These are phyloP conservation scores for Peromyscus leucopus DNA, from an alignment of 2,113 vertebrate species.

Conservation along the genomic window DNA sequence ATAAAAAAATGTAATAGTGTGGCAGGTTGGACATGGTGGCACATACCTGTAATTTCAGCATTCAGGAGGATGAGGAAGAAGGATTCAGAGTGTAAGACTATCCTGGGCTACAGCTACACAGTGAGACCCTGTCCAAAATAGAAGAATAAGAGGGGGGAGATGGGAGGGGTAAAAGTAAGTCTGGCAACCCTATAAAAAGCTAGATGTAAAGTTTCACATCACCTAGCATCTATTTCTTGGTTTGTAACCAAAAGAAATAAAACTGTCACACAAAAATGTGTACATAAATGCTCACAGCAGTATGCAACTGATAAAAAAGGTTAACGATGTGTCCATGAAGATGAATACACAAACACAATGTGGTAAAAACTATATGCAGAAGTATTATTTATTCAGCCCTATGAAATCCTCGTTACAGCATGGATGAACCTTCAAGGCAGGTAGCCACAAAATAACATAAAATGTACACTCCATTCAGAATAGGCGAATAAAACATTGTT, in stretches of 20 bases:
- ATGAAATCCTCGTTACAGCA: not conserved
- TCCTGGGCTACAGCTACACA: not conserved
- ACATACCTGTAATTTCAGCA: not conserved
- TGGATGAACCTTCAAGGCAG: slow-evolving; percentile 45
- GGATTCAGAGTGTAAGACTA: not conserved
- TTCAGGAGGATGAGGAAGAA: not conserved
- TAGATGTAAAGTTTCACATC: slow-evolving; percentile 25
- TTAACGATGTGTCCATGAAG: slow-evolving; percentile 10
- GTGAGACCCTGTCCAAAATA: not conserved
- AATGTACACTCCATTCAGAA: not conserved
- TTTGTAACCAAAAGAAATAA: slow-evolving; percentile 47
- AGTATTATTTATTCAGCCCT: too few relatives aligned
- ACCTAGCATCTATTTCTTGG: slow-evolving; percentile 1
- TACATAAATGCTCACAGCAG: not conserved
- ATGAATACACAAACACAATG: slow-evolving; percentile 49
- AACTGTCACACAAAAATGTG: slow-evolving; percentile 34
- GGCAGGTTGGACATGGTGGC: not conserved
- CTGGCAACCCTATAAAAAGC: slow-evolving; percentile 13
- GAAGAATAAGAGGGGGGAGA: not conserved
- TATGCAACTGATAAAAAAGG: not conserved
- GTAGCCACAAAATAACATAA: slow-evolving; percentile 34
- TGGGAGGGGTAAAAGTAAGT: not conserved
- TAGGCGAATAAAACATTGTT: not conserved
- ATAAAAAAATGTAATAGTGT: not conserved
- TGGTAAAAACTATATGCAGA: too few relatives aligned